Percentiles rank a stretch among this genome's conserved stretches.
These are phyloP conservation scores for Caranx ignobilis DNA, from an alignment of 2,113 vertebrate species.

Conservation along the genomic window DNA sequence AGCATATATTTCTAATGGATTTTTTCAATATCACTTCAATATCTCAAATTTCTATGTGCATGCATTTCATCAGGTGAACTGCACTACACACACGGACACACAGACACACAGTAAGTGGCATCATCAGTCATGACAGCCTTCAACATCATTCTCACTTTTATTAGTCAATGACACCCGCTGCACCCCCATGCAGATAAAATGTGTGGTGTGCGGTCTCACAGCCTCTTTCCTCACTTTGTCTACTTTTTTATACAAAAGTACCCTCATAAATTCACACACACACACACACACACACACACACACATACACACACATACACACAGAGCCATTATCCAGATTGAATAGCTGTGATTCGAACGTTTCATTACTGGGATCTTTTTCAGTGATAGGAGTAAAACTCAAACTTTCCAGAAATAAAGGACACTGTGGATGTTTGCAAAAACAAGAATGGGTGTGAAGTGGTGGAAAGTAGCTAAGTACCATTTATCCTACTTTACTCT, in stretches of 20 bases:
- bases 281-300: conserved; percentile 5
- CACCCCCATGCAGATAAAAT: conserved; percentile 7
- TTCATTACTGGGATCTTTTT: conserved; percentile 12
- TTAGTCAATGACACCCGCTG: background rate
- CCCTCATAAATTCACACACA: conserved; percentile 1
- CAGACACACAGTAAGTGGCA: background rate
- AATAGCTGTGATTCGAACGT: conserved; percentile 36
- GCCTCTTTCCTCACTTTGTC: background rate
- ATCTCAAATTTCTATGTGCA: background rate
- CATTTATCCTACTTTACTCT: background rate
- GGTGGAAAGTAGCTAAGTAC: background rate
- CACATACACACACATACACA: no score
- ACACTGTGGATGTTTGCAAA: background rate
- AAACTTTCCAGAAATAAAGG: conserved; percentile 12
- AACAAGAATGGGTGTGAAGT: background rate
- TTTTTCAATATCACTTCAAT: background rate
- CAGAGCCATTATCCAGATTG: conserved; percentile 37
- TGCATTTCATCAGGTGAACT: background rate
- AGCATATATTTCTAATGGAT: background rate
- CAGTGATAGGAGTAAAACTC: conserved; percentile 16
- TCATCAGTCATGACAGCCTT: conserved; percentile 8
- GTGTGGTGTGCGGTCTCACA: background rate
- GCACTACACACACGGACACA: conserved; percentile 6
- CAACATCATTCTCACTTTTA: conserved; percentile 17
- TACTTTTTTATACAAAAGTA: background rate